Evolutionary conservation across 1,140 invertebrate genomes (phyloP), one percentile per base, ranked within the genome.

Genomic region (Trichonephila clavata): DNA sequence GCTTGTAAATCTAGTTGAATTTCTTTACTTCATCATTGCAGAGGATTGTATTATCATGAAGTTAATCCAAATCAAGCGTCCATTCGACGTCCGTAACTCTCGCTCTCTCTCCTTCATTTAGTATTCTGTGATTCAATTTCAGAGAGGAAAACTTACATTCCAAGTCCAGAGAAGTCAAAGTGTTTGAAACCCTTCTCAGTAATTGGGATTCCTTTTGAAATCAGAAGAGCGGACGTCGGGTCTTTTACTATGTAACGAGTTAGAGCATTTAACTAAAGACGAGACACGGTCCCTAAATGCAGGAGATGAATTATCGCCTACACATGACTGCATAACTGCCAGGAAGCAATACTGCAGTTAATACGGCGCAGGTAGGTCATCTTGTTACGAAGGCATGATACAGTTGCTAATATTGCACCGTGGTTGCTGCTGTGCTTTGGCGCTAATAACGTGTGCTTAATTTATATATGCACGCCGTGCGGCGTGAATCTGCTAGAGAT

Each of bases 381-480:
- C 92, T 93, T 80, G 92, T 93, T 93, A 93, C 68, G 92, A 63
- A 88, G 65, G 61, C 61, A 86, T 86, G 83, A 92, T 92, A 71
- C 91, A 86, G 81, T 92, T 61, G 91, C 91, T 92, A 92, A 92
- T 92, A 92, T 86, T 86, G 57, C 91, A 92, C 63, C 24, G 83
- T 21, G 91, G 27, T 71, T 71, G 61, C 83, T 86, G 83, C 91
- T 39, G 32, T 32, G 65, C 61, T 84, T 83, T 57, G 68, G 84
- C 86, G 92, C 86, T 93, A 93, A 93, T 93, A 93, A 93, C 89
- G 59, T 81, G 89, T 81, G 89, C 89, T 81, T 90, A 90, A 90
- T 90, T 92, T 92, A 86, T 92, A 86, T 86, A 92, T 91, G 81
- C 91, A 61, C 83, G 91, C 91, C 91, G 81, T 71, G 50, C 91